Evolutionary conservation across 35 echinoderm and acorn worm species (phyloP).

Genomic region (Apostichopus californicus): DNA sequence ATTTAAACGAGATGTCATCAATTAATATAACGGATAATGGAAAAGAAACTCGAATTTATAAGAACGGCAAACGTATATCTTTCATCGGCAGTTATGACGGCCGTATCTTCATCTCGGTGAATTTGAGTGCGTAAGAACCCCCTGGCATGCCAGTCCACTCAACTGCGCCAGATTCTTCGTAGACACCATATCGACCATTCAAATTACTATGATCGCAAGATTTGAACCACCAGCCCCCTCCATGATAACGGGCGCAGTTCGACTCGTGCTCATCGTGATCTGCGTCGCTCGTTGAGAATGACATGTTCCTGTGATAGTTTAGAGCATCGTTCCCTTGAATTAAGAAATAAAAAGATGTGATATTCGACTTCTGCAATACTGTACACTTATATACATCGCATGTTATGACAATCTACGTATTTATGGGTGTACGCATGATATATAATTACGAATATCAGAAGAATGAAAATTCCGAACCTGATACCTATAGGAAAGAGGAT

Average conservation of each 20-base stretch:
- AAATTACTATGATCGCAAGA: neutral
- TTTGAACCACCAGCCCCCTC: neutral
- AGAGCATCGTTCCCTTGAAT: neutral
- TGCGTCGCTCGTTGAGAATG: neutral
- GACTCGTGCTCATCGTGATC: neutral
- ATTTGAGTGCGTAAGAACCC: neutral
- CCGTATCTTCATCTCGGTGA: neutral
- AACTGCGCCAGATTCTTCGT: neutral
- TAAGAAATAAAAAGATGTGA: neutral
- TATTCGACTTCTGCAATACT: too few relatives aligned
- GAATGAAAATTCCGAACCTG: too few relatives aligned
- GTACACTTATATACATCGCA: too few relatives aligned
- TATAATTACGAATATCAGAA: too few relatives aligned
- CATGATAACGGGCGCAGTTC: neutral
- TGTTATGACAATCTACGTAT: too few relatives aligned
- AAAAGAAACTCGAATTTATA: too few relatives aligned
- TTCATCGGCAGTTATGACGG: too few relatives aligned
- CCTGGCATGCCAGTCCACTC: neutral
- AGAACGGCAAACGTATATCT: too few relatives aligned
- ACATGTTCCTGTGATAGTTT: neutral
- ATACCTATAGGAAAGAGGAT: too few relatives aligned
- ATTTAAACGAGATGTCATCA: too few relatives aligned
- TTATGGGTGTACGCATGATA: too few relatives aligned
- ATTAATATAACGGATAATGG: too few relatives aligned
- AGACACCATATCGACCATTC: neutral